Percentiles rank a stretch among this genome's conserved stretches.
Evolutionary conservation across 2,797 vertebrate species (phyloP).

Genomic region (Crocidura indochinensis): DNA sequence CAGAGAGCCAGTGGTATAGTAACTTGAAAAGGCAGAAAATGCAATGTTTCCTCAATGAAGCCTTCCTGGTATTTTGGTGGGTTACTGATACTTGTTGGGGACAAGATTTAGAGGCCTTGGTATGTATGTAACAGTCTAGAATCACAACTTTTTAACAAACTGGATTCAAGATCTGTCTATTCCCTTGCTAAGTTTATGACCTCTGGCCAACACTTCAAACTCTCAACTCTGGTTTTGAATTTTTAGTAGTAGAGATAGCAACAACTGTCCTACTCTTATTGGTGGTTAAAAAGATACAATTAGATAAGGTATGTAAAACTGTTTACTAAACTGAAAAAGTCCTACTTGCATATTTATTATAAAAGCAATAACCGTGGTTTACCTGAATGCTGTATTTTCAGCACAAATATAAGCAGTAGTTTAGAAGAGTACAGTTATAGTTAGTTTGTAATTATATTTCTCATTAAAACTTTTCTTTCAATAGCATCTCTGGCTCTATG

Average conservation of each 20-base stretch:
- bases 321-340: constrained; percentile 31
- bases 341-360: constrained; percentile 12
- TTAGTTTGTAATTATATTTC: neutral
- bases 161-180: neutral
- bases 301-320: constrained; percentile 13
- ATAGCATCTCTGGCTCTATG: neutral
- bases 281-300: constrained; percentile 28
- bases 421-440: neutral
- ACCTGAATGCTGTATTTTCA: neutral
- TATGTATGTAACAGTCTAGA: neutral
- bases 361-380: neutral
- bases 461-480: constrained; percentile 28
- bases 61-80: neutral
- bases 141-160: constrained; percentile 27
- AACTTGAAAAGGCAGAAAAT: constrained; percentile 1
- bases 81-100: neutral
- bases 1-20: neutral
- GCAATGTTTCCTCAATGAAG: neutral
- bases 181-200: constrained; percentile 34
- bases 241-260: constrained; percentile 4
- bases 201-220: neutral
- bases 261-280: neutral
- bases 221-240: constrained; percentile 29
- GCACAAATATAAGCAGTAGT: neutral
- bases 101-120: neutral